These are phyloP conservation scores for Chorisops tibialis DNA, from an alignment of 2,888 invertebrate genomes.

Conservation along the genomic window DNA sequence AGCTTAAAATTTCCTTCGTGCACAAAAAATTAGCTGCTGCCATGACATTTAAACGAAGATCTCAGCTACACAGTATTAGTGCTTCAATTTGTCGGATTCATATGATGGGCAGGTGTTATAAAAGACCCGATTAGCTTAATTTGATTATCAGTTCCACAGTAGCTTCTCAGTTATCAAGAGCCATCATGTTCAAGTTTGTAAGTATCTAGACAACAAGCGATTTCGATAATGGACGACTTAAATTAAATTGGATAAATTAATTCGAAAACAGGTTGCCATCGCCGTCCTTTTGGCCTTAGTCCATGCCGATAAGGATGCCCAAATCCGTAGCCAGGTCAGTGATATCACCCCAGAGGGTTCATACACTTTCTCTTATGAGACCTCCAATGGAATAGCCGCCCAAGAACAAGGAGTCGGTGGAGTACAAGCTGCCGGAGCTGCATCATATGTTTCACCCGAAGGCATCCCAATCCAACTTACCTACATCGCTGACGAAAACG, in stretches of 20 bases:
- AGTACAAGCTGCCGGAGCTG: slow-evolving; percentile 56
- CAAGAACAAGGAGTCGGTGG: slow-evolving; percentile 58
- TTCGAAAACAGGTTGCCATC: slow-evolving; percentile 3
- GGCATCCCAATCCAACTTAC: slow-evolving; percentile 51
- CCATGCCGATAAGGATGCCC: slow-evolving; percentile 1
- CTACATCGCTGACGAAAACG: slow-evolving; percentile 60
- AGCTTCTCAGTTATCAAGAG: background rate
- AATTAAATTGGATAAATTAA: background rate
- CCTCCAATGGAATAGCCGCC: slow-evolving; percentile 60
- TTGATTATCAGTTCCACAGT: too few relatives aligned
- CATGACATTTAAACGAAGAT: too few relatives aligned
- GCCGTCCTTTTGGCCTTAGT: slow-evolving; percentile 7
- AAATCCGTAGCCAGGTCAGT: slow-evolving; percentile 3
- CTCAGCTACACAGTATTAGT: too few relatives aligned
- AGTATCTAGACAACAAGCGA: background rate
- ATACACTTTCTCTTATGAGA: slow-evolving; percentile 55
- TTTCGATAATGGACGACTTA: background rate
- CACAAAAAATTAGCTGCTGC: too few relatives aligned
- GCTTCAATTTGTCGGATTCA: too few relatives aligned
- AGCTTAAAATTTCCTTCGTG: too few relatives aligned
- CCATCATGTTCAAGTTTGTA: slow-evolving; percentile 22
- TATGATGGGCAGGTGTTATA: too few relatives aligned
- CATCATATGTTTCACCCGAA: slow-evolving; percentile 56
- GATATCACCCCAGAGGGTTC: slow-evolving; percentile 45
- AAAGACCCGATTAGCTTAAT: too few relatives aligned